These are phyloP conservation scores for Himalopsyche anomala DNA, from an alignment of 2,888 invertebrate species.

Conservation along the genomic window DNA sequence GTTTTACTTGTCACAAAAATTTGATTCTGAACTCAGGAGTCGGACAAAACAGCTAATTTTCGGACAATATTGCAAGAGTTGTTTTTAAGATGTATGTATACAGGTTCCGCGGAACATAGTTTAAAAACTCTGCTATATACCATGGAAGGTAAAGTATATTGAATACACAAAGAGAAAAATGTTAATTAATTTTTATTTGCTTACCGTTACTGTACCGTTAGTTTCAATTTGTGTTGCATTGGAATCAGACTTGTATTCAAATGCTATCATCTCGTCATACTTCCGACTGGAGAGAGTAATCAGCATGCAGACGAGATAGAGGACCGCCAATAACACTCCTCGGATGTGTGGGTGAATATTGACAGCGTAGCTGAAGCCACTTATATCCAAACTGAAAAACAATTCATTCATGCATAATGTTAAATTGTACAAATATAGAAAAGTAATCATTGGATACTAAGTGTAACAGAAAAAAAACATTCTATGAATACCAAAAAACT, in stretches of 20 bases:
- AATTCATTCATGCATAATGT: neutral
- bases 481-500: slow-evolving; percentile 15
- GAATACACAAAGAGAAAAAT: neutral
- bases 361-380: slow-evolving; percentile 71
- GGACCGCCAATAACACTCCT: slow-evolving; percentile 73
- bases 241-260: slow-evolving; percentile 71
- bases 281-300: slow-evolving; percentile 73
- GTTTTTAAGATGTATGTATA: too few species aligned
- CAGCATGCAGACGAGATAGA: slow-evolving; percentile 73
- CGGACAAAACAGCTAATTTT: too few species aligned
- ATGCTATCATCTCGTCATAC: slow-evolving; percentile 76
- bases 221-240: slow-evolving; percentile 57
- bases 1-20: too few species aligned
- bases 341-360: slow-evolving; percentile 75
- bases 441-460: neutral
- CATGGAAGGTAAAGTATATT: neutral
- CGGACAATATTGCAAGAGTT: too few species aligned
- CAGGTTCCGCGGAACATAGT: too few species aligned
- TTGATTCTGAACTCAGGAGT: too few species aligned
- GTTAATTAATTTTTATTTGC: neutral
- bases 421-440: neutral
- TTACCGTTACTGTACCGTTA: slow-evolving; percentile 58
- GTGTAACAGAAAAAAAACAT: neutral
- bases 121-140: neutral
- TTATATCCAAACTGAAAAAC: slow-evolving; percentile 71